These are phyloP conservation scores for Cariama cristata DNA, from an alignment of 2,113 vertebrate species.

Conservation along the genomic window DNA sequence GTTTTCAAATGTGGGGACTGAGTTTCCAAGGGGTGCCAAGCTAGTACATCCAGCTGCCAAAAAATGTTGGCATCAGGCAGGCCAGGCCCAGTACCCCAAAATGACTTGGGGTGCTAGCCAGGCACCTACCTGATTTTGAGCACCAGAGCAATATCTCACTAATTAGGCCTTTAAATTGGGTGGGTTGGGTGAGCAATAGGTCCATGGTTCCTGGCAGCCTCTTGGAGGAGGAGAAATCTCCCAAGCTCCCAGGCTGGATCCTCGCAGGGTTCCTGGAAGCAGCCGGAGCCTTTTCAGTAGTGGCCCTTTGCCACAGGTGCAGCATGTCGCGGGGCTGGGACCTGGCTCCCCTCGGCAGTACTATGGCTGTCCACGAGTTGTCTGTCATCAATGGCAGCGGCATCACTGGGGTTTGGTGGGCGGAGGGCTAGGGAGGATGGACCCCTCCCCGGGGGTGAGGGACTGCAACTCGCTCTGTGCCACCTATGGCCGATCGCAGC, in stretches of 20 bases:
- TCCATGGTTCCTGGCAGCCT: background rate
- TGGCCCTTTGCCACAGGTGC: accelerated
- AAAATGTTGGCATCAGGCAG: background rate
- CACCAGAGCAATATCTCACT: background rate
- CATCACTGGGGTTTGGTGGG: background rate
- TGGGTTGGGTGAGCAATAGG: background rate
- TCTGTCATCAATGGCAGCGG: background rate
- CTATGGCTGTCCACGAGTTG: accelerated
- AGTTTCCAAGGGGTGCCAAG: background rate
- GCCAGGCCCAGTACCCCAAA: background rate
- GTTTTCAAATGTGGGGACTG: background rate
- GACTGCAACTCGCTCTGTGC: accelerated
- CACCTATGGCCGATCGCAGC: accelerated
- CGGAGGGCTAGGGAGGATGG: background rate
- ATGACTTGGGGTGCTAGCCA: background rate
- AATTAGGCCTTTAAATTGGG: background rate
- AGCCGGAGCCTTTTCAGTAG: background rate
- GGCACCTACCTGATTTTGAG: background rate
- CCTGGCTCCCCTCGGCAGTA: background rate
- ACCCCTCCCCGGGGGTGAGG: background rate
- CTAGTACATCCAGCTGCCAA: background rate
- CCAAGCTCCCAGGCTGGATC: background rate
- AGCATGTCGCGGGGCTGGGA: accelerated
- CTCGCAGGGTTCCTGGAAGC: background rate
- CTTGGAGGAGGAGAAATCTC: background rate